phyloP scores from a whole-genome alignment of 2,888 invertebrate genomes.

The Drosophila basisetae region DNA sequence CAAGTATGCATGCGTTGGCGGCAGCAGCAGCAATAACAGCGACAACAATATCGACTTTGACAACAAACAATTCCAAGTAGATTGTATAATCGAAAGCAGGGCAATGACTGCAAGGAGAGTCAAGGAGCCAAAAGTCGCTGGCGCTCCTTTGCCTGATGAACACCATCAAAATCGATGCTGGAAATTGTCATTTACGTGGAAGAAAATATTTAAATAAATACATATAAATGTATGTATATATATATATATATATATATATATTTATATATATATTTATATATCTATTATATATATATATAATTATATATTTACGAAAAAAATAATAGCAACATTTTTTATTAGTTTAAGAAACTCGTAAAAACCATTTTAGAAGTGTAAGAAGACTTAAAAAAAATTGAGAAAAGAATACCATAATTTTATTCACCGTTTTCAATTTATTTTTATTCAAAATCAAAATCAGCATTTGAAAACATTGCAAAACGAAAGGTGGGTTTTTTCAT shows the following conservation, averaged over 20 bases:
- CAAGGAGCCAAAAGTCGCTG: background rate
- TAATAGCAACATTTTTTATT: no score
- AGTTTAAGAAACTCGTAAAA: background rate
- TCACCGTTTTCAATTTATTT: background rate
- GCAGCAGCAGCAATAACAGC: slow-evolving; percentile 22
- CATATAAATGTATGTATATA: background rate
- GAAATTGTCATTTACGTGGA: no score
- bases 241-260: background rate
- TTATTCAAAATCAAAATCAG: background rate
- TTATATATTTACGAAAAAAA: no score
- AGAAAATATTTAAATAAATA: background rate
- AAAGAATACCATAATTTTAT: background rate
- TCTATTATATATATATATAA: no score
- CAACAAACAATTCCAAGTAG: slow-evolving; percentile 10
- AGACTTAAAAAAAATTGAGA: no score
- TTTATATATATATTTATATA: background rate
- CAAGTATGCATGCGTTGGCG: slow-evolving; percentile 54
- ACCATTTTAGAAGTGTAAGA: background rate
- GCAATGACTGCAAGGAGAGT: slow-evolving; percentile 14
- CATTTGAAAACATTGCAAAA: background rate
- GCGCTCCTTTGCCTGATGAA: background rate
- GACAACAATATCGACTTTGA: slow-evolving; percentile 4
- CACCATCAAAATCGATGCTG: slow-evolving; percentile 4
- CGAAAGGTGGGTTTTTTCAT: background rate
- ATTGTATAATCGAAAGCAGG: slow-evolving; percentile 64